Conservation (phyloP, 2,888 invertebrate species). For the Ichneumoninae sp. region DNA sequence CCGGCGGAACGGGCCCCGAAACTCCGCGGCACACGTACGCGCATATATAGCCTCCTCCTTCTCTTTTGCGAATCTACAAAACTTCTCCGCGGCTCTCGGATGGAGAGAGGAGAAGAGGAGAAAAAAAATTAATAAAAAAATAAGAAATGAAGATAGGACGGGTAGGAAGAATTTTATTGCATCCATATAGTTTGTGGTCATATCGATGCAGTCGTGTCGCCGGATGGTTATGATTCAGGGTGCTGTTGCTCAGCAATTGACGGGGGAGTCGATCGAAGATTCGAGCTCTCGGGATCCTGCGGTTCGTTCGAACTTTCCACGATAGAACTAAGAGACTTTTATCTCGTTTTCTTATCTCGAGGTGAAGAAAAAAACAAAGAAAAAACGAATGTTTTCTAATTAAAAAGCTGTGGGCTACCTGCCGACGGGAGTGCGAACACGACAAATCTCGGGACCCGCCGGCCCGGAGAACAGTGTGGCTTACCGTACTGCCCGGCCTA, state of each 20-base stretch:
- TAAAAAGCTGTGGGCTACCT: constrained; percentile 38
- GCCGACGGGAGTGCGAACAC: constrained; percentile 27
- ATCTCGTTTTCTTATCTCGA: constrained; percentile 18
- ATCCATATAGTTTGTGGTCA: constrained; percentile 64
- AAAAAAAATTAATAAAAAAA: constrained; percentile 45
- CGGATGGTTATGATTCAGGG: constrained; percentile 57
- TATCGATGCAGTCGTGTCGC: constrained; percentile 61
- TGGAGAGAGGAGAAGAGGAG: constrained; percentile 34
- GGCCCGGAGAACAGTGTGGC: not conserved
- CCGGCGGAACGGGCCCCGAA: constrained; percentile 69
- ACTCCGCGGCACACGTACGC: constrained; percentile 67
- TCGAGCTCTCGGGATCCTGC: constrained; percentile 15
- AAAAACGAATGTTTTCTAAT: constrained; percentile 37
- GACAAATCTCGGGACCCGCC: constrained; percentile 15
- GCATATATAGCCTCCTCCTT: constrained; percentile 56
- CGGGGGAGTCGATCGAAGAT: constrained; percentile 34
- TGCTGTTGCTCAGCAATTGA: constrained; percentile 43
- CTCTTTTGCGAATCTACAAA: constrained; percentile 54
- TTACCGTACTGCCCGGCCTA: constrained; percentile 25
- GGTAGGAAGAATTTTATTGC: constrained; percentile 67
- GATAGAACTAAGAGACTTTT: not conserved
- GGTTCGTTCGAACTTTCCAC: not conserved
- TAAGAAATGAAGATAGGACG: constrained; percentile 45
- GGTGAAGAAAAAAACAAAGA: not conserved
- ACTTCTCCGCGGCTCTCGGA: constrained; percentile 54